Evolutionary conservation across 37 sponge, comb jelly and placozoan species (phyloP).

Genomic region (Halisarca cf. caerulea): DNA sequence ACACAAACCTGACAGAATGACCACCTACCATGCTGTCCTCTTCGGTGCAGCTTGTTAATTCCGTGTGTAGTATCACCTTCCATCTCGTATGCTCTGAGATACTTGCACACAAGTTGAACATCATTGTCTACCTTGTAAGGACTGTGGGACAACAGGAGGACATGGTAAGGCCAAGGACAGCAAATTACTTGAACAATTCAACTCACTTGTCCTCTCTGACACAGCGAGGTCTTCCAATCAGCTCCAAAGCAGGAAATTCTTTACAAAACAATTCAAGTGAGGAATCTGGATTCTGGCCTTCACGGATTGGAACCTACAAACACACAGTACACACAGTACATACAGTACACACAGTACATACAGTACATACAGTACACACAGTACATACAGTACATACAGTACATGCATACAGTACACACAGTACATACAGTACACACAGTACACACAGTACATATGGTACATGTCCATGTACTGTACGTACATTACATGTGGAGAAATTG

Average conservation of each 20-base stretch:
- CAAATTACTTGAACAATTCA: no score
- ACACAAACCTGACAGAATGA: no score
- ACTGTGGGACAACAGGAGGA: slow-evolving; percentile 4
- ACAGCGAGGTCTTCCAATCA: slow-evolving; percentile 19
- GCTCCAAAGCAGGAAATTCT: slow-evolving; percentile 39
- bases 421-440: not conserved
- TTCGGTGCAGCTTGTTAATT: slow-evolving; percentile 57
- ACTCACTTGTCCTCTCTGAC: slow-evolving; percentile 12
- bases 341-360: not conserved
- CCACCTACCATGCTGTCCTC: no score
- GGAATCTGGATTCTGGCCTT: not conserved
- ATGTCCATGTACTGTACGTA: no score
- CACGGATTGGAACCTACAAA: slow-evolving; percentile 23
- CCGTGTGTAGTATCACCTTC: slow-evolving; percentile 35
- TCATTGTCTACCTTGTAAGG: slow-evolving; percentile 69
- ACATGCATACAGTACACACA: no score
- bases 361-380: not conserved
- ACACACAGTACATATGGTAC: no score
- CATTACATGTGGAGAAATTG: no score
- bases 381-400: no score
- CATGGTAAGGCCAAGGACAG: no score
- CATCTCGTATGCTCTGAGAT: slow-evolving; percentile 64
- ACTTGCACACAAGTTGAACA: slow-evolving; percentile 92
- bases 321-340: not conserved
- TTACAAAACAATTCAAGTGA: slow-evolving; percentile 8